Conservation (phyloP, 2,113 vertebrate species). For the Pomatostomus ruficeps region DNA sequence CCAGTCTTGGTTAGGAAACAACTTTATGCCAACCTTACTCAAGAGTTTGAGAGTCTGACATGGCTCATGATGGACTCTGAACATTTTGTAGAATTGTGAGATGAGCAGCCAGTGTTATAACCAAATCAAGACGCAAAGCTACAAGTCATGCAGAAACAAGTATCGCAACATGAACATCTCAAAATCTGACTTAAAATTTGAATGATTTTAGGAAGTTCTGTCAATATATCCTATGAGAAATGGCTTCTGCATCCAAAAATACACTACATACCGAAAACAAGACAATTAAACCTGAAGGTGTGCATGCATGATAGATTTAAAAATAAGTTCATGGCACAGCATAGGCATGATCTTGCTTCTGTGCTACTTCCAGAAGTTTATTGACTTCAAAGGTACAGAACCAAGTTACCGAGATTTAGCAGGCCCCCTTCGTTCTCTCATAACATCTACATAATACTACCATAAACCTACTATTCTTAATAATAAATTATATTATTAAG, state of each 20-base stretch:
- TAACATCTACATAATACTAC: background rate
- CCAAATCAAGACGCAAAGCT: background rate
- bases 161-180: background rate
- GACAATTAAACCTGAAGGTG: background rate
- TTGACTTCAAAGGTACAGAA: background rate
- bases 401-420: background rate
- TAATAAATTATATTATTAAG: background rate
- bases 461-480: background rate
- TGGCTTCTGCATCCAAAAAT: background rate
- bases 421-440: background rate
- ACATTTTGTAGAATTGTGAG: background rate
- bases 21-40: background rate
- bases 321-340: background rate
- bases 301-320: background rate
- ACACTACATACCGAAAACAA: background rate
- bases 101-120: background rate
- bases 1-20: background rate
- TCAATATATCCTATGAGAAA: background rate
- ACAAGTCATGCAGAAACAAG: background rate
- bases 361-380: background rate
- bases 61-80: background rate
- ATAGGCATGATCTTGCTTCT: background rate
- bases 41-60: background rate
- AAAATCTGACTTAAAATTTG: background rate
- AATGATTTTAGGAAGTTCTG: background rate